These are phyloP conservation scores for Ellobius talpinus DNA, from an alignment of 2,113 vertebrate genomes.

Conservation along the genomic window DNA sequence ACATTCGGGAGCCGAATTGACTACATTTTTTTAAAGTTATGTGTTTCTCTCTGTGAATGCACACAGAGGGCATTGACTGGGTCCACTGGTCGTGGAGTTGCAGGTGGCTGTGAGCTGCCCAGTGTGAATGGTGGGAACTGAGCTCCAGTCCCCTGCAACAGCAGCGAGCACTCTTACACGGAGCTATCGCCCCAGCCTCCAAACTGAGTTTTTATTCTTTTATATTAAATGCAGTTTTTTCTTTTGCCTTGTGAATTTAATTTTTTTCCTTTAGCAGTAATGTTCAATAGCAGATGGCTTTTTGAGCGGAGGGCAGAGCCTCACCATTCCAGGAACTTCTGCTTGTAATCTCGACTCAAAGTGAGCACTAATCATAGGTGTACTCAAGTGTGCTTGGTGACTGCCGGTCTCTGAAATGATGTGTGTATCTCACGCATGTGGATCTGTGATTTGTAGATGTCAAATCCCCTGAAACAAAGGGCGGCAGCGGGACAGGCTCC, in stretches of 20 bases:
- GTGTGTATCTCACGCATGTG: not conserved
- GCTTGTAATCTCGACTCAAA: constrained; percentile 16
- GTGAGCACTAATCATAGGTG: not conserved
- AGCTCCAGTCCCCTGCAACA: not conserved
- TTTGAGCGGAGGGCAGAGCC: constrained; percentile 16
- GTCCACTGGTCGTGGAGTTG: not conserved
- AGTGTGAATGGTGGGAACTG: not conserved
- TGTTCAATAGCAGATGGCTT: not conserved
- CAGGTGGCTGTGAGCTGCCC: not conserved
- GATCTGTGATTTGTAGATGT: constrained; percentile 36
- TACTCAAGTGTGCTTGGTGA: not conserved
- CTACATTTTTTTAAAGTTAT: not conserved
- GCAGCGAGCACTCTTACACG: not conserved
- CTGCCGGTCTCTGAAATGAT: not conserved
- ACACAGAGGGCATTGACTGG: not conserved
- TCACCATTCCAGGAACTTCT: constrained; percentile 16
- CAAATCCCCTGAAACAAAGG: constrained; percentile 49
- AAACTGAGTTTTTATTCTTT: constrained; percentile 32
- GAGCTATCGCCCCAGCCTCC: not conserved
- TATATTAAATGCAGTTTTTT: constrained; percentile 37
- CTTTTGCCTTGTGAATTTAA: constrained; percentile 42
- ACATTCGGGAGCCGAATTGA: constrained; percentile 55
- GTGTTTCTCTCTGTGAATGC: not conserved
- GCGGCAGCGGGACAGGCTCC: not conserved
- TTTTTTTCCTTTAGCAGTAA: constrained; percentile 43